Evolutionary conservation across 2,113 vertebrate species (phyloP).

Genomic region (Rhea pennata): DNA sequence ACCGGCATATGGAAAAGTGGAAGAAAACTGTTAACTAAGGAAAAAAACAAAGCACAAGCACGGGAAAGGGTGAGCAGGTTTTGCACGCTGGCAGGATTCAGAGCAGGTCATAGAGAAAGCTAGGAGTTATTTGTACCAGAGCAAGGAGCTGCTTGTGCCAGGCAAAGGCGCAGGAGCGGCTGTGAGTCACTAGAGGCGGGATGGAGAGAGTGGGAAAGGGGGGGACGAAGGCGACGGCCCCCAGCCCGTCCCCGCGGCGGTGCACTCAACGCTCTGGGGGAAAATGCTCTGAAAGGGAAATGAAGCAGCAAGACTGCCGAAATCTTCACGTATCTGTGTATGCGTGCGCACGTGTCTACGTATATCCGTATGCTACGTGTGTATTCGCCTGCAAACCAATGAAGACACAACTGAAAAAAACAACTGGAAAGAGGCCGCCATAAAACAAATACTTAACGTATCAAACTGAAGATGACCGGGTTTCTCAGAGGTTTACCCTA

Average conservation of each 20-base stretch:
- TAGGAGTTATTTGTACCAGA: background rate
- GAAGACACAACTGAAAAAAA: background rate
- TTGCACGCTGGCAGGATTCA: background rate
- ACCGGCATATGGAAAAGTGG: background rate
- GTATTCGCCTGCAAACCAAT: too few species aligned
- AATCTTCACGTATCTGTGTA: background rate
- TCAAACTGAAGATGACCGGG: background rate
- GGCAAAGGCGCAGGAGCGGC: background rate
- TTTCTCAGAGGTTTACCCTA: constrained; percentile 5
- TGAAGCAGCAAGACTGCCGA: background rate
- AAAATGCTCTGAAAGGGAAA: background rate
- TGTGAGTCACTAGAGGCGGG: background rate
- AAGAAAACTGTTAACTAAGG: background rate
- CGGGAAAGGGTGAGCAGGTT: background rate
- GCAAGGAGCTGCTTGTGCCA: too few species aligned
- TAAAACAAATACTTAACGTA: background rate
- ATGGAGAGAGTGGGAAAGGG: background rate
- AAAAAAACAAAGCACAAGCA: background rate
- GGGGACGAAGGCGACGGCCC: background rate
- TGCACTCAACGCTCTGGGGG: background rate
- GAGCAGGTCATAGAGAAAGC: background rate
- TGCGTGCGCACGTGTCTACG: background rate
- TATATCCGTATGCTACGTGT: background rate
- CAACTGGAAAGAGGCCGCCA: background rate
- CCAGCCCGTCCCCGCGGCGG: background rate